Evolutionary conservation across 2,113 vertebrate species (phyloP), one percentile per base, ranked within the genome.

Genomic region (Siniperca chuatsi): DNA sequence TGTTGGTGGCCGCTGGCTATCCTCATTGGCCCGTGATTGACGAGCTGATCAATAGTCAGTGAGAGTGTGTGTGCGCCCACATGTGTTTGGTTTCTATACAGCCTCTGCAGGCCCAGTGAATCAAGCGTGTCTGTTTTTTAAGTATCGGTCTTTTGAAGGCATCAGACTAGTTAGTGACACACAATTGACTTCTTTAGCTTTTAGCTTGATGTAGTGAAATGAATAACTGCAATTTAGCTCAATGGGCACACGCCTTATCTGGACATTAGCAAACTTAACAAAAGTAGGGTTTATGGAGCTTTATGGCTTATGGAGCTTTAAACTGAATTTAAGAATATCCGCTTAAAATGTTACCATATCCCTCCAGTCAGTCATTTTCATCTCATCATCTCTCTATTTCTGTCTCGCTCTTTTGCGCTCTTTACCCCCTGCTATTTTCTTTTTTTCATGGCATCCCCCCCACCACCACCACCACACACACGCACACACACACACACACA

Each of bases 11-110:
- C 91, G 84, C 76, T 83, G 90, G 83, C 79, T 1, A 76, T 83
- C 91, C 92, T 94, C 89, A 91, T 91, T 93, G 92, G 87, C 79
- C 54, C 11, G 25, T 95, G 94, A 95, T 94, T 95, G 93, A 95
- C 83, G 91, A 93, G 86, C 74, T 79, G 79, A 90, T 94, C 88
- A 89, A 89, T 90, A 88, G 87, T 50, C 54, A 48, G 88, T 5
- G 66, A 80, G 82, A 75, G 85, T 68, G 87, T 71, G 69, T 77
- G 83, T 55, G 79, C n/a, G 6, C 82, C 81, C 78, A 91, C 88
- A 65, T 89, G 87, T 87, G 86, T 75, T 92, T 33, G 42, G 79
- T 33, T 79, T 88, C 81, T 81, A 67, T 79, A 79, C 48, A 74
- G 85, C 67, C 66, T 40, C 73, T 37, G 64, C 89, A 79, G 81